Conservation (phyloP, 2,113 vertebrate genomes). For the Erinaceus europaeus region DNA sequence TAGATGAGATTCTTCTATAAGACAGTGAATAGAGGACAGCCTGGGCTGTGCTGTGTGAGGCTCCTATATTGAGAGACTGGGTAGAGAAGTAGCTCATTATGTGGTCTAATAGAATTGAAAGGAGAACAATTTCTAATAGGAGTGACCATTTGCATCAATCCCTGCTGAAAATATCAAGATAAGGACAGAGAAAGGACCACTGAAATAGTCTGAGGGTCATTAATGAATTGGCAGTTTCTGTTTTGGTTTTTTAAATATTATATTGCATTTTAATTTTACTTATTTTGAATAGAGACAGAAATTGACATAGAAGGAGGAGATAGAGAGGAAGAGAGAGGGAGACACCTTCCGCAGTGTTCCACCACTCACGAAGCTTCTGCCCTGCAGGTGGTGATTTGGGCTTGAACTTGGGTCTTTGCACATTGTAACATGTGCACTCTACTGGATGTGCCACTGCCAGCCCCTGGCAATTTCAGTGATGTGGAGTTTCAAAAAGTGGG, state of each 20-base stretch:
- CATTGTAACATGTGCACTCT: too few species aligned
- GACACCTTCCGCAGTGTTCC: too few species aligned
- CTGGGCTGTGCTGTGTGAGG: background rate
- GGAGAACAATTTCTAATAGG: background rate
- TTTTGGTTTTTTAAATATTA: too few species aligned
- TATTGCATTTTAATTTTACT: too few species aligned
- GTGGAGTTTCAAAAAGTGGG: too few species aligned
- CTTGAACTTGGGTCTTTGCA: too few species aligned
- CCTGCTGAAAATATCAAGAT: background rate
- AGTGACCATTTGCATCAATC: background rate
- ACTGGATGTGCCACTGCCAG: too few species aligned
- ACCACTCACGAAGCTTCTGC: too few species aligned
- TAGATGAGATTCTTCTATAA: background rate
- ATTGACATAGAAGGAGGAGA: rapidly evolving
- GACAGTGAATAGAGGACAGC: background rate
- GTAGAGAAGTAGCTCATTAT: background rate
- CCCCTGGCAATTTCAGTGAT: too few species aligned
- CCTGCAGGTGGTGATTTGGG: too few species aligned
- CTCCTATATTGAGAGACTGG: background rate
- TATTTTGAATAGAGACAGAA: too few species aligned
- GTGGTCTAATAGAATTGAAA: background rate
- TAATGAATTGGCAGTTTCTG: background rate
- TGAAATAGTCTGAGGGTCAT: rapidly evolving
- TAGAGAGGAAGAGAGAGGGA: too few species aligned
- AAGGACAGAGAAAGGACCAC: background rate